Percentiles rank a stretch among this genome's conserved stretches.
phyloP scores from a whole-genome alignment of 2,113 vertebrate species.

The Paralichthys olivaceus region DNA sequence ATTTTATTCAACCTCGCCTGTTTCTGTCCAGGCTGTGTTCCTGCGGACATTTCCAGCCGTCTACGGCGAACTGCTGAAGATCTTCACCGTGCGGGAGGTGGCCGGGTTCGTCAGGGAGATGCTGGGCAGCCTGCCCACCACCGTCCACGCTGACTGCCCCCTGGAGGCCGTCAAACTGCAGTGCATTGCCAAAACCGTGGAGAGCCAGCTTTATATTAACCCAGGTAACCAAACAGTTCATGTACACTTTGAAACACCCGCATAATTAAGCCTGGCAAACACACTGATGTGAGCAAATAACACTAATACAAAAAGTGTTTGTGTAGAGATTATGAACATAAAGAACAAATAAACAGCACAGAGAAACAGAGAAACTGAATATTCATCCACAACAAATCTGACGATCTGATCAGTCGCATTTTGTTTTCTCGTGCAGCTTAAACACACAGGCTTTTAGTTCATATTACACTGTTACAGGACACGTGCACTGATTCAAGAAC shows the following conservation, averaged over 20 bases:
- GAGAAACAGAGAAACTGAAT: conserved; percentile 10
- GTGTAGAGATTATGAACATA: conserved; percentile 12
- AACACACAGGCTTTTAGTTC: conserved; percentile 10
- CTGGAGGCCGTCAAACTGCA: conserved; percentile 95
- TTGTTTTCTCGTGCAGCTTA: neutral
- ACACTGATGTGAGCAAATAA: neutral
- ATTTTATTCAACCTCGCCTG: neutral
- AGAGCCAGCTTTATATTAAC: conserved; percentile 94
- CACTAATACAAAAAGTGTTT: neutral
- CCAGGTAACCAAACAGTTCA: conserved; percentile 83
- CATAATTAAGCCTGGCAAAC: neutral
- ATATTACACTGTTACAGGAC: neutral
- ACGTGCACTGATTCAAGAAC: conserved; percentile 11
- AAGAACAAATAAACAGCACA: conserved; percentile 25
- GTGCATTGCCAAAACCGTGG: conserved; percentile 95
- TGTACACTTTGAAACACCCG: neutral
- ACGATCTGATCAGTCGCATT: neutral
- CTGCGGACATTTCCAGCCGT: conserved; percentile 93
- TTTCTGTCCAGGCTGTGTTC: conserved; percentile 88
- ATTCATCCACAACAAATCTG: neutral
- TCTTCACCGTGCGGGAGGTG: conserved; percentile 95
- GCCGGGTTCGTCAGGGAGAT: conserved; percentile 95
- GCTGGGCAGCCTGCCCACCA: conserved; percentile 90
- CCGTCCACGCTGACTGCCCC: conserved; percentile 90
- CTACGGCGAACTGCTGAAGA: conserved; percentile 94